Evolutionary conservation across 2,888 invertebrate genomes (phyloP), one percentile per base, ranked within the genome.

Genomic region (Coronaproctus castanopsis): DNA sequence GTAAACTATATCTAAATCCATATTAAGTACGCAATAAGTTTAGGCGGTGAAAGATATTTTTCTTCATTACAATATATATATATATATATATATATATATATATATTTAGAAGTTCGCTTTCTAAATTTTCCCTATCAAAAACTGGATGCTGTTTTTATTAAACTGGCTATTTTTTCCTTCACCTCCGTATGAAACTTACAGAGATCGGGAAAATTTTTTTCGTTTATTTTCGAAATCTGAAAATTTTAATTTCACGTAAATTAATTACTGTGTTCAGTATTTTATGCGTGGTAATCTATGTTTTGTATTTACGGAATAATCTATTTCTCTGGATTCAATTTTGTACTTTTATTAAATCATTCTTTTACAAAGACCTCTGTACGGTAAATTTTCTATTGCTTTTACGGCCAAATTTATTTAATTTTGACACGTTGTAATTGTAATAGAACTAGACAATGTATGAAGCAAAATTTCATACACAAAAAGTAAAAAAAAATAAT

Each of bases 401-500:
- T 36, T 36, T 36, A 36, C 36, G 36, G 14, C 36, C 36, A 36
- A 36, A 36, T 36, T 36, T 36, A 36, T 36, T 36, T 36, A 5
- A 36, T 36, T 36, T 36, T 36, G 36, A 14, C 36, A 36, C 14
- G 36, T 36, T 36, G 36, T 36, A 36, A 36, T 36, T 36, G 36
- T 5, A 36, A 36, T 36, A 5, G 36, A 36, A 36, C 36, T 36
- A 36, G 36, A 36, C 36, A 36, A 36, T 14, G 36, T 36, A 36
- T 36, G 36, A 14, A 36, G 36, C 36, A 14, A 36, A 14, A 14
- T 14, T 36, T 36, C 36, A 36, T 36, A 36, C 36, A 36, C 36
- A 36, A 36, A 36, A 36, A 36, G 14, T 36, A 36, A 36, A 36
- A 55, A 49, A 54, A 60, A 57, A 60, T 57, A 51, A 10, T 48